Evolutionary conservation across 2,113 vertebrate species (phyloP), one percentile per base, ranked within the genome.

Genomic region (Rhinopomastus cyanomelas): DNA sequence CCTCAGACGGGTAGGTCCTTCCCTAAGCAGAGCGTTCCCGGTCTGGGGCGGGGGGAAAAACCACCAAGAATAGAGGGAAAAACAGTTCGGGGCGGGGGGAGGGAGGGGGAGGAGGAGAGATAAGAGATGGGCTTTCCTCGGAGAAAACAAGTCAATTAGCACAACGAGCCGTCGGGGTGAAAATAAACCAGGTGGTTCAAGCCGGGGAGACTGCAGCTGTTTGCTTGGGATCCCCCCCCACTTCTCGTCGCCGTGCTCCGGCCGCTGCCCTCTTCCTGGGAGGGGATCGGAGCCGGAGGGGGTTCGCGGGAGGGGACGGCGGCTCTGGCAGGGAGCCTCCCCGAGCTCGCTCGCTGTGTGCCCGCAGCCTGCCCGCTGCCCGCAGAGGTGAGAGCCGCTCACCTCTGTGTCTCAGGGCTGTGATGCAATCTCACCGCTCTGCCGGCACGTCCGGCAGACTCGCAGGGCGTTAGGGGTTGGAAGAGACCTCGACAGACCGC

Each of bases 71-170:
- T 6, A 8, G 11, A 7, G 42, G 3, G 4, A 11, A 21, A 19
- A 22, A 10, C 4, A 8, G 5, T 36, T 16, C 48, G n/a, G 11
- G 34, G 22, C 22, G 19, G 5, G 32, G 26, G n/a, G 65, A 59
- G 48, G 68, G 51, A 78, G 64, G 53, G 59, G 72, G 37, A 44
- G 39, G 39, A 42, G 39, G 39, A 42, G 39, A 42, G 39, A 42
- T 42, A 42, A 69, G 86, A 67, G 52, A 67, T n/a, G 27, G 48
- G 32, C 32, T 85, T 82, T 94, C 73, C 60, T 78, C 34, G 78
- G 83, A 88, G 91, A 93, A 88, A 87, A 81, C 76, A 84, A 69
- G 79, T 96, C 90, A 86, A 48, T 94, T 92, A 92, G 56, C 61
- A 72, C 73, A 90, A 88, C 77, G 80, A 89, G 46, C 32, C 69